These are phyloP conservation scores for Hypothenemus hampei DNA, from an alignment of 1,140 invertebrate genomes.

Conservation along the genomic window DNA sequence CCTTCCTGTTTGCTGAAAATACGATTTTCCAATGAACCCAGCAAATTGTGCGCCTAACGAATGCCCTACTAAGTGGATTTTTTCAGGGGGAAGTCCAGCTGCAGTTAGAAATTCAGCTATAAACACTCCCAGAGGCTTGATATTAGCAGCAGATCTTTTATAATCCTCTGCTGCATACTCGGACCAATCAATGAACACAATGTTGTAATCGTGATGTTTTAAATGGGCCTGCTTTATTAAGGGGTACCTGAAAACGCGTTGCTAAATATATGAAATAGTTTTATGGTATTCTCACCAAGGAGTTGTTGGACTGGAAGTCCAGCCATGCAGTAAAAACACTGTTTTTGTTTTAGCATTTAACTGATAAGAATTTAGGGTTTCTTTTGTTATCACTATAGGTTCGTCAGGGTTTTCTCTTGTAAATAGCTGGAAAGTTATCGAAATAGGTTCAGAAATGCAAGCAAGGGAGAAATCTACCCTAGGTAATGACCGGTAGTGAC, in stretches of 20 bases:
- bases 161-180: constrained; percentile 24
- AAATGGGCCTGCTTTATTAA: constrained; percentile 46
- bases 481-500: not conserved
- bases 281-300: constrained; percentile 21
- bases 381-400: constrained; percentile 9
- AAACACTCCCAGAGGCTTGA: constrained; percentile 28
- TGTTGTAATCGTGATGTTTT: constrained; percentile 52
- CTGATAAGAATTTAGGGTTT: constrained; percentile 5
- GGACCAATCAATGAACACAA: constrained; percentile 56
- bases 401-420: not conserved
- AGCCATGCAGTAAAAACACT: constrained; percentile 33
- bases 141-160: constrained; percentile 24
- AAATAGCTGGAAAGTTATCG: constrained; percentile 12
- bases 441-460: not conserved
- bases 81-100: constrained; percentile 14
- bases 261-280: not conserved
- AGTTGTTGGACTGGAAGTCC: constrained; percentile 20
- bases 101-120: constrained; percentile 30
- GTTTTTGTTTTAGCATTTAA: constrained; percentile 10
- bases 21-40: constrained; percentile 60
- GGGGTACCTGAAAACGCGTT: constrained; percentile 14
- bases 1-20: constrained; percentile 31
- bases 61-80: constrained; percentile 53
- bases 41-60: constrained; percentile 71
- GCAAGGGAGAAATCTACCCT: constrained; percentile 1